Base-by-base conservation (phyloP, 1,140 invertebrate species). In the Euschistus heros region DNA sequence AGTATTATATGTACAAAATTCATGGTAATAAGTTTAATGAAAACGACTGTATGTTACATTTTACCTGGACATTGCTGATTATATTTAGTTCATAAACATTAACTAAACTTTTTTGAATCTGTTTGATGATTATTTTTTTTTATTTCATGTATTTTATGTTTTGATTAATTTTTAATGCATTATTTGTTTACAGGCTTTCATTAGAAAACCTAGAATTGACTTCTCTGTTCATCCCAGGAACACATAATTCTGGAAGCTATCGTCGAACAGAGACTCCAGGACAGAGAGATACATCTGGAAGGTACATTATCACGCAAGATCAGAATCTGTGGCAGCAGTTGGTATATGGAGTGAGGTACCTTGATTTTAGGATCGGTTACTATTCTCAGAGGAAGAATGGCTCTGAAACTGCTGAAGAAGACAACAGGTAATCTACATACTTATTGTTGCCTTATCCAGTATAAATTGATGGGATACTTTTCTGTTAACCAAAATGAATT, bases 251-350 rank as follows among this genome's bases (percentile, higher is more conserved):
- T 1, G 85, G 83, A 20, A 81, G 82, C 42, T 85, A 81, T 71
- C 72, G 74, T 22, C 73, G 76, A 20, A 74, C 70, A 52, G 79
- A 77, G 26, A 65, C 59, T 5, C 50, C 65, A 13, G 75, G 76
- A 52, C 72, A 67, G 42, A 73, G 68, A 63, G 75, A 78, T 47
- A 74, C 74, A 46, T 74, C 78, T 62, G 72, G 77, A 66, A 74
- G 77, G n/a, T 84, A 81, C 68, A 65, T 73, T 8, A 69, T 81
- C 7, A 83, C 81, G 22, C 90, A 92, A 74, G 87, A 91, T 72
- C 82, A 85, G 47, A 82, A 85, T 70, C 79, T 91, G 20, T 91
- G 87, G 83, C 81, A 81, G 0, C 89, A 91, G 72, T 76, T 92
- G 15, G 83, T 88, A 1, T 85, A 89, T 72, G 89, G 89, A 30